Percentiles rank a stretch among this genome's conserved stretches.
Evolutionary conservation across 2,888 invertebrate genomes (phyloP).

Genomic region (Heliconius erato): DNA sequence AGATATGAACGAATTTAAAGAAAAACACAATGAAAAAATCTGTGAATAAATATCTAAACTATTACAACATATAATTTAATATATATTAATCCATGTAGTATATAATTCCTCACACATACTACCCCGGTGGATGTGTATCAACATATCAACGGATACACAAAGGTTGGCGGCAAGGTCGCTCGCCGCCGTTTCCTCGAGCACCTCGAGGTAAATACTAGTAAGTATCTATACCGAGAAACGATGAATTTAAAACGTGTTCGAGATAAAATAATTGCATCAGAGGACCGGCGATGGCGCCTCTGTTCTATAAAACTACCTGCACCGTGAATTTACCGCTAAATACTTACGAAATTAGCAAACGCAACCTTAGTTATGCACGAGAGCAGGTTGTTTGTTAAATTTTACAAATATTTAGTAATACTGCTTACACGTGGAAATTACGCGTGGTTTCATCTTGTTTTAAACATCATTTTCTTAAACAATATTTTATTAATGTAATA

Average conservation of each 20-base stretch:
- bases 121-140: conserved; percentile 3
- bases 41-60: neutral
- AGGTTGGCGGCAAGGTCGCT: conserved; percentile 60
- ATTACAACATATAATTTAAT: neutral
- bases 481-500: too few relatives aligned
- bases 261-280: conserved; percentile 20
- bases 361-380: neutral
- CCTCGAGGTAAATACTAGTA: conserved; percentile 47
- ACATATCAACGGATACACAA: conserved; percentile 37
- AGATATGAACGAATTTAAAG: too few relatives aligned
- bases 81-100: neutral
- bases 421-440: too few relatives aligned
- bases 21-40: too few relatives aligned
- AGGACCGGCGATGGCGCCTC: neutral
- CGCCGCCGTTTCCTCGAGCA: conserved; percentile 44
- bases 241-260: conserved; percentile 19
- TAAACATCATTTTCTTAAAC: too few relatives aligned
- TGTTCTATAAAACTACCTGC: neutral
- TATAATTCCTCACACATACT: neutral
- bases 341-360: neutral
- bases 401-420: neutral
- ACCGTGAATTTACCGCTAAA: neutral
- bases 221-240: conserved; percentile 36
- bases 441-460: too few relatives aligned
- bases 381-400: conserved; percentile 4